phyloP scores from a whole-genome alignment of 2,888 invertebrate genomes.

The Mythimna lalbum region DNA sequence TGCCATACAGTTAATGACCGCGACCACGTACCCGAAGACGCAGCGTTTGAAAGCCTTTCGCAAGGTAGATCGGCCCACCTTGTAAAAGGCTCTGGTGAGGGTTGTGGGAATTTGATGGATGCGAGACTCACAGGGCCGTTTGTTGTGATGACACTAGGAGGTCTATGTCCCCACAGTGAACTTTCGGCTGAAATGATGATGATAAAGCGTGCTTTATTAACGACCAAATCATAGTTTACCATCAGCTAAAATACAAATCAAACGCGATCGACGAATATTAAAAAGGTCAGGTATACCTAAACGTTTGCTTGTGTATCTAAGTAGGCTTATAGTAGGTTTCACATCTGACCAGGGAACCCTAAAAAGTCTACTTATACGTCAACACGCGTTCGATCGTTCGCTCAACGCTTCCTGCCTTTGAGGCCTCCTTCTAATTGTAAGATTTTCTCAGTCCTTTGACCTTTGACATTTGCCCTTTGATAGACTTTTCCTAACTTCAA shows the following conservation, averaged over 20 bases:
- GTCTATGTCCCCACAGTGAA: no score
- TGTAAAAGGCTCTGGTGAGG: no score
- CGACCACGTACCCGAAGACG: no score
- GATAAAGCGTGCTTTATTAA: neutral
- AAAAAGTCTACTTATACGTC: neutral
- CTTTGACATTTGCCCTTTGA: conserved; percentile 31
- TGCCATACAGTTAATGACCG: neutral
- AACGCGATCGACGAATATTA: neutral
- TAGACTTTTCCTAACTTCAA: conserved; percentile 23
- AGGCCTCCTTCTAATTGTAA: conserved; percentile 27
- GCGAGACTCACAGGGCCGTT: no score
- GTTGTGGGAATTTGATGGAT: no score
- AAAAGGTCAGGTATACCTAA: neutral
- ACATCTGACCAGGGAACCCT: neutral
- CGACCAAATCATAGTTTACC: neutral
- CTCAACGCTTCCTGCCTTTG: conserved; percentile 26
- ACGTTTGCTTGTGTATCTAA: neutral
- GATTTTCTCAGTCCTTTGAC: conserved; percentile 16
- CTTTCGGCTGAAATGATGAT: no score
- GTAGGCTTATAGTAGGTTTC: neutral
- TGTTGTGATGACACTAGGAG: no score
- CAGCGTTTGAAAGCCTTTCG: no score
- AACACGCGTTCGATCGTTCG: conserved; percentile 11
- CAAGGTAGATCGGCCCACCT: no score
- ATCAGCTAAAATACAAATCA: neutral